Conservation (phyloP, 1,140 invertebrate genomes). For the Heliothis virescens region DNA sequence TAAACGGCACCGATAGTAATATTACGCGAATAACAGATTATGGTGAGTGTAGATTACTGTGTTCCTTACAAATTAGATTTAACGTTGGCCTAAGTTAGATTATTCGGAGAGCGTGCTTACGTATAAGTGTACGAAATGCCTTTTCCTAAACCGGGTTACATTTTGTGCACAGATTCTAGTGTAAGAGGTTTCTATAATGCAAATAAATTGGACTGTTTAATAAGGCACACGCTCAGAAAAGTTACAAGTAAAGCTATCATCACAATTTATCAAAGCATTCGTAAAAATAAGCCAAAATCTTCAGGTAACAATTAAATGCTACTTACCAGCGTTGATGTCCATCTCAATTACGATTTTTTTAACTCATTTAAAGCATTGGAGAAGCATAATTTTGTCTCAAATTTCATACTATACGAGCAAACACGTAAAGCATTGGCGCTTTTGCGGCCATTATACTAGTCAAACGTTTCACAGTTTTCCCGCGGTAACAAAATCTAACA, state of each 20-base stretch:
- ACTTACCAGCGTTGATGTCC: constrained; percentile 83
- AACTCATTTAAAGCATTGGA: constrained; percentile 60
- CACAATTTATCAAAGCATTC: constrained; percentile 50
- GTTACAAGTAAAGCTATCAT: constrained; percentile 54
- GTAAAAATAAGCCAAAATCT: constrained; percentile 43
- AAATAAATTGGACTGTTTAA: constrained; percentile 7
- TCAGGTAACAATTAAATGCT: constrained; percentile 41
- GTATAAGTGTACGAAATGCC: not conserved
- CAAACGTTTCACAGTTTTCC: constrained; percentile 84
- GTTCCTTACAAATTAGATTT: constrained; percentile 31
- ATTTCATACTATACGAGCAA: constrained; percentile 76
- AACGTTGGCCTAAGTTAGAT: constrained; percentile 1
- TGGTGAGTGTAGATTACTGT: constrained; percentile 33
- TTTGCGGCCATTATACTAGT: constrained; percentile 84
- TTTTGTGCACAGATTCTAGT: constrained; percentile 2
- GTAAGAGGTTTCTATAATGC: not conserved
- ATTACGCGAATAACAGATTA: constrained; percentile 24
- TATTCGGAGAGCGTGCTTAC: constrained; percentile 7
- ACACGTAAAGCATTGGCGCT: constrained; percentile 84
- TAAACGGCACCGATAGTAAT: constrained; percentile 2
- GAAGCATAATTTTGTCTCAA: constrained; percentile 61
- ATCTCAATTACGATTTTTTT: constrained; percentile 71
- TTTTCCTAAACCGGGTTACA: constrained; percentile 7
- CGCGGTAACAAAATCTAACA: constrained; percentile 75
- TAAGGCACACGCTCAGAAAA: constrained; percentile 43